These are phyloP conservation scores for Yponomeuta plumbellus DNA, from an alignment of 2,888 invertebrate genomes.

Conservation along the genomic window DNA sequence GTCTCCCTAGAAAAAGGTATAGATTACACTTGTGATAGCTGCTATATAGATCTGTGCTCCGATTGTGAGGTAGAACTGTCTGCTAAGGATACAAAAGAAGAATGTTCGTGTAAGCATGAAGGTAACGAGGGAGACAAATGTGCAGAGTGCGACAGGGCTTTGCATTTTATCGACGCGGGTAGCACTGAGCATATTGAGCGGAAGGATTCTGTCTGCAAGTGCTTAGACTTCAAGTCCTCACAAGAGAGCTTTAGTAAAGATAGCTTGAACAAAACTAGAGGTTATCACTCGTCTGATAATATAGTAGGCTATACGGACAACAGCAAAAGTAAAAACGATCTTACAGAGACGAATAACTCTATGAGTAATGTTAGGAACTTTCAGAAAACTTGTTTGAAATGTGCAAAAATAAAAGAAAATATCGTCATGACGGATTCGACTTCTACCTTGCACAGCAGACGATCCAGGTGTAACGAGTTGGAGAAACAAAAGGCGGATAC, in stretches of 20 bases:
- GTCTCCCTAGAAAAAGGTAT: slow-evolving; percentile 59
- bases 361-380: slow-evolving; percentile 51
- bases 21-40: slow-evolving; percentile 65
- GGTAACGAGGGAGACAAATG: slow-evolving; percentile 53
- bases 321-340: slow-evolving; percentile 53
- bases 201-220: slow-evolving; percentile 54
- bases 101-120: slow-evolving; percentile 45
- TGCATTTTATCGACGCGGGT: slow-evolving; percentile 65
- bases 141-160: slow-evolving; percentile 57
- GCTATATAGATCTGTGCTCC: slow-evolving; percentile 63
- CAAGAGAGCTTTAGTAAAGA: slow-evolving; percentile 69
- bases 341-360: slow-evolving; percentile 52
- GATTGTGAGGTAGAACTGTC: slow-evolving; percentile 63
- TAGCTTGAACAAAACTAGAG: slow-evolving; percentile 58
- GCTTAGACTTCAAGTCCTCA: slow-evolving; percentile 65
- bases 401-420: slow-evolving; percentile 70
- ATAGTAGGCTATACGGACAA: slow-evolving; percentile 57
- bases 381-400: slow-evolving; percentile 67
- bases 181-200: slow-evolving; percentile 59
- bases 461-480: slow-evolving; percentile 54
- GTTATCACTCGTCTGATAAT: slow-evolving; percentile 67
- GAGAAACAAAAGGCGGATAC: slow-evolving; percentile 61
- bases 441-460: slow-evolving; percentile 44
- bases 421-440: slow-evolving; percentile 55
- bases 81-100: slow-evolving; percentile 36